A percentile compares a stretch with the other conserved stretches of the same genome.
Evolutionary conservation across 2,113 vertebrate species (phyloP).

Genomic region (Nothocercus julius): DNA sequence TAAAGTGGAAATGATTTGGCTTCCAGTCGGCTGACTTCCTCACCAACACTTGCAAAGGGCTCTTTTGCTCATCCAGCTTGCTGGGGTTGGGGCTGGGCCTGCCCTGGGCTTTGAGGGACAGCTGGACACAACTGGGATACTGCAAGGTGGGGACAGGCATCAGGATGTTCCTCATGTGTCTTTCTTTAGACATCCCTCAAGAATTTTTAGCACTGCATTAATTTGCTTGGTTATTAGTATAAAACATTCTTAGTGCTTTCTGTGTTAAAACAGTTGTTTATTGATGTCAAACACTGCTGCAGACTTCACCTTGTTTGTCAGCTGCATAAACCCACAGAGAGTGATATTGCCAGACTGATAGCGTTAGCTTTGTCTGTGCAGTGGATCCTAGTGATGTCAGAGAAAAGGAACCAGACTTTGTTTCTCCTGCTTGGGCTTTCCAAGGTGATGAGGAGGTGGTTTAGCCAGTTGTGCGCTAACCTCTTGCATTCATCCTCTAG

Average conservation of each 20-base stretch:
- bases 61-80: background rate
- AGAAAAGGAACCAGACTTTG: background rate
- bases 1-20: background rate
- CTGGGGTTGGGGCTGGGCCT: background rate
- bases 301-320: background rate
- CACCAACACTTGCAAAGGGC: fast-evolving
- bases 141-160: fast-evolving
- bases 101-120: background rate
- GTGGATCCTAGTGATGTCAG: background rate
- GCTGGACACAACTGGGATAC: background rate
- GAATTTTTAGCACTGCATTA: background rate
- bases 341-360: too few species aligned
- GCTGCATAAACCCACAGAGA: background rate
- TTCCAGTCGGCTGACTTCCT: background rate
- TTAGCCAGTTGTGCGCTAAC: background rate
- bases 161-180: background rate
- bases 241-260: background rate
- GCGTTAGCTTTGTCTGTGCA: background rate
- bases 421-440: background rate
- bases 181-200: background rate
- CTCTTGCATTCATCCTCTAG: background rate
- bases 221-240: background rate
- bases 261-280: background rate
- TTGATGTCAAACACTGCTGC: background rate
- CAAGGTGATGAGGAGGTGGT: background rate